Conservation (phyloP, 1,140 invertebrate genomes). For the Macrobrachium rosenbergii region DNA sequence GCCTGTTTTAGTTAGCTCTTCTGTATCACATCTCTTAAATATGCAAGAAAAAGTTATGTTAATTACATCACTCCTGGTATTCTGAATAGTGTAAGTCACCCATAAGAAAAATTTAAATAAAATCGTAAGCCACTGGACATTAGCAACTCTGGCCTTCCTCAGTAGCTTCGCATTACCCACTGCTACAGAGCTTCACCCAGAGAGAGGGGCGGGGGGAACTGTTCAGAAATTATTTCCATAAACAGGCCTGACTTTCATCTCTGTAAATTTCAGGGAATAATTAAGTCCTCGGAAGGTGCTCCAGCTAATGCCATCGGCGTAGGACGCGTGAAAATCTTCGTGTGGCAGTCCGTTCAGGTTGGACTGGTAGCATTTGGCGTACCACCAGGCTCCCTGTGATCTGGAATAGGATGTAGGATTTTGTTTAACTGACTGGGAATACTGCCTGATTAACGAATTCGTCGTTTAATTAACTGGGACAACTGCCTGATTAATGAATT, state of each 20-base stretch:
- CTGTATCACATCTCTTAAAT: too few species aligned
- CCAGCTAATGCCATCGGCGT: conserved; percentile 67
- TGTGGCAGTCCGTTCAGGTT: conserved; percentile 70
- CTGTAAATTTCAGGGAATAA: conserved; percentile 67
- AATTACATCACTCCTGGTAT: too few species aligned
- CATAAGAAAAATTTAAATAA: too few species aligned
- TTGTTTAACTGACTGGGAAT: background rate
- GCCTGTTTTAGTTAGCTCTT: too few species aligned
- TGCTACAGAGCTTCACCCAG: too few species aligned
- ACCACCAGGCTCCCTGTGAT: conserved; percentile 70
- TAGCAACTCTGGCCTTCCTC: too few species aligned
- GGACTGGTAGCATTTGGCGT: conserved; percentile 66
- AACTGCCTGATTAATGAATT: too few species aligned
- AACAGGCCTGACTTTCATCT: conserved; percentile 64
- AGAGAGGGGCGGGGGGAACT: background rate
- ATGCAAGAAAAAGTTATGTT: too few species aligned
- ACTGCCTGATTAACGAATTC: too few species aligned
- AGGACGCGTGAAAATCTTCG: conserved; percentile 47
- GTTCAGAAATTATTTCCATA: background rate
- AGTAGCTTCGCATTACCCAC: too few species aligned
- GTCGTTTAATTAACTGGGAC: background rate
- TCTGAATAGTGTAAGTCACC: too few species aligned
- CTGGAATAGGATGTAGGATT: background rate
- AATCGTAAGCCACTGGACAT: too few species aligned
- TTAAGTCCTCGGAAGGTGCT: conserved; percentile 63